Base-by-base conservation (phyloP, 2,888 invertebrate genomes). In the Metellina segmentata region DNA sequence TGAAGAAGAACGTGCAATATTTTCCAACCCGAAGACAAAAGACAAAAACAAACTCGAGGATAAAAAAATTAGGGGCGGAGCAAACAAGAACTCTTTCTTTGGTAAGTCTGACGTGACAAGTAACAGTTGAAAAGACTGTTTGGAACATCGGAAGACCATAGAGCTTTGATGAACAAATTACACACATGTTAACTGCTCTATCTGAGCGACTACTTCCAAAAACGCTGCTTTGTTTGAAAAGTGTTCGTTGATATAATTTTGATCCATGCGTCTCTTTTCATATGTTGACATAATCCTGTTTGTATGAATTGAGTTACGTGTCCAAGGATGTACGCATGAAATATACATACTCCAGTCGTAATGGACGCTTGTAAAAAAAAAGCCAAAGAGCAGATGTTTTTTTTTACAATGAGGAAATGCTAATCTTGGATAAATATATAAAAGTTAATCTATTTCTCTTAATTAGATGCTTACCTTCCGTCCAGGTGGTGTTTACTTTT, bases 11-110 rank as follows among this genome's bases (percentile, higher is more conserved):
- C 74, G 74, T 48, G 52, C 20, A 8, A 20, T 70, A 71, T 74
- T 79, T 61, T 86, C 74, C 70, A 19, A 19, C 20, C 20, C 53
- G 69, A 20, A 79, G 71, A 86, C 86, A 86, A 78, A 86, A 78
- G 52, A 71, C 82, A 7, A 77, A 77, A 61, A 19, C 69, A 61
- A 53, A 85, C 49, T 69, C 70, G 70, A 70, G 71, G n/a, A 49
- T 20, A 82, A 51, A 71, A 71, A 9, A 69, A 71, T 61, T 11
- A 71, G 34, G 79, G 79, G 86, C 71, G 86, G 78, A 69, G 79
- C 19, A 16, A 72, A 9, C 13, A 13, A 19, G 74, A 49, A 69
- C 48, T 51, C n/a, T 49, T 86, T 70, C 79, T 79, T 86, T 86
- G 20, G 74, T n/a, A 34, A 69, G 11, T 79, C n/a, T 78, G 85